Evolutionary conservation across 2,113 vertebrate genomes (phyloP).

Genomic region (Vimba vimba): DNA sequence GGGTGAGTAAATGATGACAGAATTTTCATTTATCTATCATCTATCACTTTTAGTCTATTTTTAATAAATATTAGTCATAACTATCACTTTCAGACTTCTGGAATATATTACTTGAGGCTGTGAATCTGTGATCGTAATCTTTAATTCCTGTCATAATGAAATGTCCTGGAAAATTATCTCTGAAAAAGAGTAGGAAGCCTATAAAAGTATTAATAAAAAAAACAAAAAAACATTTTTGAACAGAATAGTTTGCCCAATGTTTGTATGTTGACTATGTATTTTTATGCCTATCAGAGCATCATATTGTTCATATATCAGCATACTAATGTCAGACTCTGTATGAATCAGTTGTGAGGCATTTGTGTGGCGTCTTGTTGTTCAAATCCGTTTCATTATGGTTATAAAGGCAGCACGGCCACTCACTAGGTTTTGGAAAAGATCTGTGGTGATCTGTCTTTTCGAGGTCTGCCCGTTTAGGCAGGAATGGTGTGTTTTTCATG

Average conservation of each 20-base stretch:
- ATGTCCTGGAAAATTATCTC: too few species aligned
- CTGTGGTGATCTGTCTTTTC: not conserved
- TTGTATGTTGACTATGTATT: not conserved
- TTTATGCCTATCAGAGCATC: not conserved
- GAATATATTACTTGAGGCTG: too few species aligned
- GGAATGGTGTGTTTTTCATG: not conserved
- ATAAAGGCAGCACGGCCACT: not conserved
- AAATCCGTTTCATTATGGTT: not conserved
- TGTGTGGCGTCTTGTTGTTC: not conserved
- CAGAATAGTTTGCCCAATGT: not conserved
- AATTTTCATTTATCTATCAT: too few species aligned
- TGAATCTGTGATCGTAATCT: too few species aligned
- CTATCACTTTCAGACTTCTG: too few species aligned
- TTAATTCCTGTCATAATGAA: too few species aligned
- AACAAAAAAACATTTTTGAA: not conserved
- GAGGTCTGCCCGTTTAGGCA: conserved; percentile 3
- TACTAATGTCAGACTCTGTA: not conserved
- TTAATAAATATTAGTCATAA: too few species aligned
- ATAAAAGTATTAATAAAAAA: too few species aligned
- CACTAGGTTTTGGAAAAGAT: not conserved
- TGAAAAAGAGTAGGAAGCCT: too few species aligned
- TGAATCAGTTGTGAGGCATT: not conserved
- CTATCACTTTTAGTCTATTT: too few species aligned
- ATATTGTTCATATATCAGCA: not conserved
- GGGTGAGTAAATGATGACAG: too few species aligned